Percentiles rank a stretch among this genome's conserved stretches.
phyloP scores from a whole-genome alignment of 2,113 vertebrate genomes.

The Pseudopodoces humilis region DNA sequence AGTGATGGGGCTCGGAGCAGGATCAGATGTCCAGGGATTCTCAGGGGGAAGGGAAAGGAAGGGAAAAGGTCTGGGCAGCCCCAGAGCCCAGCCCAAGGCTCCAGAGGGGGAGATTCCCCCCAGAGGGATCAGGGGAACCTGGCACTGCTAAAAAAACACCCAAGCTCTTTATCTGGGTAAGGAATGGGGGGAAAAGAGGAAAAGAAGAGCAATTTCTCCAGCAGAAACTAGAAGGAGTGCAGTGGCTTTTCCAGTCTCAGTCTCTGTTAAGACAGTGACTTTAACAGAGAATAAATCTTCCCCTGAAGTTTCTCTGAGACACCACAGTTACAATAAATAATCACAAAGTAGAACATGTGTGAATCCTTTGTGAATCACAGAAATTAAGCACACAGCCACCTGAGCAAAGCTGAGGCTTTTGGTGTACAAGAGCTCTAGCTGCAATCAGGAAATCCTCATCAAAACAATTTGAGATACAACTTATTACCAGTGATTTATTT shows the following conservation, averaged over 20 bases:
- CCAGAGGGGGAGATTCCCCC: not conserved
- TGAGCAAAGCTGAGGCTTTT: not conserved
- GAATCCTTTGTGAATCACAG: not conserved
- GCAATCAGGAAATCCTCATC: not conserved
- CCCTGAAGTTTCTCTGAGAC: not conserved
- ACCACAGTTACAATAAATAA: not conserved
- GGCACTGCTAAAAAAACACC: not conserved
- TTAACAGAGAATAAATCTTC: not conserved
- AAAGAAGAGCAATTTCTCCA: not conserved
- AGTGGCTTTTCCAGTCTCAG: not conserved
- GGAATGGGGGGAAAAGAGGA: not conserved
- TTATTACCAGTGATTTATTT: not conserved
- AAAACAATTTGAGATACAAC: not conserved
- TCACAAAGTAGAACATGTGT: not conserved
- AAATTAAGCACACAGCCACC: not conserved
- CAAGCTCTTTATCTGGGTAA: not conserved
- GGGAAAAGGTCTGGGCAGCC: not conserved
- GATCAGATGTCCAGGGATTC: not conserved
- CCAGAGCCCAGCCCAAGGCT: accelerated
- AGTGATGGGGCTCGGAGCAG: accelerated
- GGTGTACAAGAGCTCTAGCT: not conserved
- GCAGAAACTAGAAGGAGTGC: not conserved
- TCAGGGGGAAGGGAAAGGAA: not conserved
- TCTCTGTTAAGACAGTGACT: not conserved
- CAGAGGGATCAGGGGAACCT: not conserved